Percentiles rank a stretch among this genome's conserved stretches.
These are phyloP conservation scores for Dryadula phaetusa DNA, from an alignment of 2,888 invertebrate species.

Conservation along the genomic window DNA sequence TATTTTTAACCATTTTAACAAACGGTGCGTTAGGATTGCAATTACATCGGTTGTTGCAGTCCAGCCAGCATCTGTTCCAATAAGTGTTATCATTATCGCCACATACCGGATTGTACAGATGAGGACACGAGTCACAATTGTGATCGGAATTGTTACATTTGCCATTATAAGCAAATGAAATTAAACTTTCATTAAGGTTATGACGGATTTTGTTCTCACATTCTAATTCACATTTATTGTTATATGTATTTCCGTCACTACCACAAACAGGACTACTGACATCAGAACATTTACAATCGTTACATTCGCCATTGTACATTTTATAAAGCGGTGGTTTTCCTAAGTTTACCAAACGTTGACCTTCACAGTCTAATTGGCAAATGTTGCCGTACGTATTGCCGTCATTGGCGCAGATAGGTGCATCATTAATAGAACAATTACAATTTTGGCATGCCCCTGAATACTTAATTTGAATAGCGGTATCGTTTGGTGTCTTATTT, in stretches of 20 bases:
- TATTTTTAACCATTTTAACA: conserved; percentile 12
- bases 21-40: background rate
- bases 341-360: conserved; percentile 47
- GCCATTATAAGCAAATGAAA: conserved; percentile 29
- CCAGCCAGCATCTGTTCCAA: conserved; percentile 51
- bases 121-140: conserved; percentile 44
- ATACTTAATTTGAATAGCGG: conserved; percentile 43
- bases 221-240: conserved; percentile 47
- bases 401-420: conserved; percentile 54
- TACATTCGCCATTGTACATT: conserved; percentile 44
- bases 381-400: conserved; percentile 53
- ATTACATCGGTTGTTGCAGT: conserved; percentile 44
- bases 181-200: conserved; percentile 11
- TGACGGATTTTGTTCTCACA: conserved; percentile 47
- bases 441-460: conserved; percentile 44
- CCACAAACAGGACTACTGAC: conserved; percentile 50
- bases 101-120: conserved; percentile 46
- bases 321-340: conserved; percentile 33
- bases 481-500: conserved; percentile 11
- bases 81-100: conserved; percentile 51
- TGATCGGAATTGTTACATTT: conserved; percentile 35
- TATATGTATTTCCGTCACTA: conserved; percentile 50
- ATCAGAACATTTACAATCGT: conserved; percentile 39
- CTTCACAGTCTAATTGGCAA: conserved; percentile 54
- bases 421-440: conserved; percentile 29